Conservation (phyloP, 2,797 vertebrate species). For the Arnoldichthys spilopterus region DNA sequence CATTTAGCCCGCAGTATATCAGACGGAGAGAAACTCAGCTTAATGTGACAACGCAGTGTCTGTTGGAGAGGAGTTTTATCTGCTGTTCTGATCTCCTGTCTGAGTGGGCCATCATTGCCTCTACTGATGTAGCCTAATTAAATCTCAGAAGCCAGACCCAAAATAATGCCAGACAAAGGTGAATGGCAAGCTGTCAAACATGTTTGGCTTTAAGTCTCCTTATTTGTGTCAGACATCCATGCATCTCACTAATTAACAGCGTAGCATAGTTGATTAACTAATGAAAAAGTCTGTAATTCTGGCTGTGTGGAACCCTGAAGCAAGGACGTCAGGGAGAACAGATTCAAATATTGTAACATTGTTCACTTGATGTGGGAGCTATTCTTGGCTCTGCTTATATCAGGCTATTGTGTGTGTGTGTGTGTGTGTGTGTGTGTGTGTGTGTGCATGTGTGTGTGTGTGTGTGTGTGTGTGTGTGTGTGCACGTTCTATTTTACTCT, state of each 20-base stretch:
- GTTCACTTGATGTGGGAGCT: neutral
- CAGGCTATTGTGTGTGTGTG: neutral
- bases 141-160: slow-evolving; percentile 20
- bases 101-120: slow-evolving; percentile 21
- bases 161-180: slow-evolving; percentile 11
- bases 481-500: neutral
- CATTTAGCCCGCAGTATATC: neutral
- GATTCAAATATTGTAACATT: neutral
- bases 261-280: neutral
- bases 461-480: neutral
- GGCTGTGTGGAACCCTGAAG: neutral
- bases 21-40: neutral
- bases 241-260: neutral
- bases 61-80: slow-evolving; percentile 1
- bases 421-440: neutral
- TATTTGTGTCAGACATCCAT: slow-evolving; percentile 10
- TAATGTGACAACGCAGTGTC: slow-evolving; percentile 1
- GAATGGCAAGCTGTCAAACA: neutral
- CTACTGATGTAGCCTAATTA: slow-evolving; percentile 20
- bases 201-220: neutral
- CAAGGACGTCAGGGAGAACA: neutral
- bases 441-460: neutral
- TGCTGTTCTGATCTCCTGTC: slow-evolving; percentile 13
- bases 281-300: slow-evolving; percentile 11
- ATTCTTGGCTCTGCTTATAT: neutral